Conservation (phyloP, 2,888 invertebrate genomes). For the Pogonocherus hispidulus region DNA sequence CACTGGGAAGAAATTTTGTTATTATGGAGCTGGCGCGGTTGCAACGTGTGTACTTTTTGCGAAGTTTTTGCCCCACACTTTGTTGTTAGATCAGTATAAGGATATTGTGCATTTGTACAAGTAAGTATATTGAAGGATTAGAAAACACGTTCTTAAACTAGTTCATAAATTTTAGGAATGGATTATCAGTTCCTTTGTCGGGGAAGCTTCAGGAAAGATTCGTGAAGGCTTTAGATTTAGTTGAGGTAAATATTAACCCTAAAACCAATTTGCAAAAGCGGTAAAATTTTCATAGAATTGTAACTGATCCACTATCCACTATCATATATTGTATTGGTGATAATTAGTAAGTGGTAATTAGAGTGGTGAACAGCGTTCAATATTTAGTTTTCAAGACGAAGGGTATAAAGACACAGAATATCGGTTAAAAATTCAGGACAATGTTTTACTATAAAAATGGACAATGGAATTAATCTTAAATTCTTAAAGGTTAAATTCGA, state of each 20-base stretch:
- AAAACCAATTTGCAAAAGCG: too few relatives aligned
- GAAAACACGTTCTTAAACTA: conserved; percentile 24
- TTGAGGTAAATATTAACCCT: conserved; percentile 67
- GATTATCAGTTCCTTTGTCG: conserved; percentile 72
- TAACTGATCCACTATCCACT: too few relatives aligned
- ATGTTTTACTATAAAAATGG: too few relatives aligned
- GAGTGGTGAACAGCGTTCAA: too few relatives aligned
- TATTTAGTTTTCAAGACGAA: too few relatives aligned
- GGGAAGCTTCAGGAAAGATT: conserved; percentile 70
- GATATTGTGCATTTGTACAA: conserved; percentile 77
- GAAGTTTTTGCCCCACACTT: conserved; percentile 75
- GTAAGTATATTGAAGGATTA: conserved; percentile 66
- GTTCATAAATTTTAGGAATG: conserved; percentile 70
- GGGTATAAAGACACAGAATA: too few relatives aligned
- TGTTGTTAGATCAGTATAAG: conserved; percentile 74
- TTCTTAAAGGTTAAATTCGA: too few relatives aligned
- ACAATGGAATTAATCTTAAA: too few relatives aligned
- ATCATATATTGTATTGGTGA: too few relatives aligned
- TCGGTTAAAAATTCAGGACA: too few relatives aligned
- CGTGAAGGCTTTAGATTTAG: conserved; percentile 73
- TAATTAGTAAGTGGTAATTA: too few relatives aligned
- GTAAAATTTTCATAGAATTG: too few relatives aligned
- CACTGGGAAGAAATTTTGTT: conserved; percentile 71
- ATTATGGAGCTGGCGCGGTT: conserved; percentile 68
- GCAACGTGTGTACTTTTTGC: conserved; percentile 67